A percentile compares a stretch with the other conserved stretches of the same genome.
phyloP scores from a whole-genome alignment of 2,113 vertebrate species.

The Ahaetulla prasina region DNA sequence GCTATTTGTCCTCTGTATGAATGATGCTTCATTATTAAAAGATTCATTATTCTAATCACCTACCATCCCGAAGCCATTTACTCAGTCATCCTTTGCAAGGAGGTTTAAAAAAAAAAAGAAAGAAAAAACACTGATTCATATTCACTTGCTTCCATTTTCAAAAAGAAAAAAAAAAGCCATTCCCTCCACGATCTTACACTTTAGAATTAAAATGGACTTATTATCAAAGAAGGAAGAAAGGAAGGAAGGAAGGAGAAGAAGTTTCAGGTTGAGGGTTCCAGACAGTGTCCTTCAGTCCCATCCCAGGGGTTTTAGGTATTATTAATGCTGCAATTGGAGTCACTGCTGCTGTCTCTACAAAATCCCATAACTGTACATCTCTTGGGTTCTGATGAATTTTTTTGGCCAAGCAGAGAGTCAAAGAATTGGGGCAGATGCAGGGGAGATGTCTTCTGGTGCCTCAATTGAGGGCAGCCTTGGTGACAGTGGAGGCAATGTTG shows the following conservation, averaged over 20 bases:
- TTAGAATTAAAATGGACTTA: background rate
- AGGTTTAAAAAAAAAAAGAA: background rate
- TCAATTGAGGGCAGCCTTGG: background rate
- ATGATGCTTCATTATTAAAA: background rate
- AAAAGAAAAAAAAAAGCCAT: fast-evolving
- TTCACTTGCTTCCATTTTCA: background rate
- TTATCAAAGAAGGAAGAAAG: background rate
- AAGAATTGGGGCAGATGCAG: background rate
- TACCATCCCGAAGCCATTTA: background rate
- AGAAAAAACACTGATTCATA: background rate
- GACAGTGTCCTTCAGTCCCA: background rate
- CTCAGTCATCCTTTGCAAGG: background rate
- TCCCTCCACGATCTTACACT: background rate
- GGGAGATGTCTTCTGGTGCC: background rate
- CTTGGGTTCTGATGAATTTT: background rate
- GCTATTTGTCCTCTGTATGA: fast-evolving
- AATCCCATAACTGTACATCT: background rate
- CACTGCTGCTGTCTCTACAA: background rate
- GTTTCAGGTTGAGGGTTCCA: background rate
- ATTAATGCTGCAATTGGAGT: background rate
- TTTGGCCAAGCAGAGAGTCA: background rate
- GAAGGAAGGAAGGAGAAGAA: too few species aligned
- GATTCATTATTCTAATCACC: background rate
- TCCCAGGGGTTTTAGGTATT: background rate
- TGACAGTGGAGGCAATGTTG: background rate